Evolutionary conservation across 2,888 invertebrate species (phyloP), one percentile per base, ranked within the genome.

Genomic region (Ophraella communa): DNA sequence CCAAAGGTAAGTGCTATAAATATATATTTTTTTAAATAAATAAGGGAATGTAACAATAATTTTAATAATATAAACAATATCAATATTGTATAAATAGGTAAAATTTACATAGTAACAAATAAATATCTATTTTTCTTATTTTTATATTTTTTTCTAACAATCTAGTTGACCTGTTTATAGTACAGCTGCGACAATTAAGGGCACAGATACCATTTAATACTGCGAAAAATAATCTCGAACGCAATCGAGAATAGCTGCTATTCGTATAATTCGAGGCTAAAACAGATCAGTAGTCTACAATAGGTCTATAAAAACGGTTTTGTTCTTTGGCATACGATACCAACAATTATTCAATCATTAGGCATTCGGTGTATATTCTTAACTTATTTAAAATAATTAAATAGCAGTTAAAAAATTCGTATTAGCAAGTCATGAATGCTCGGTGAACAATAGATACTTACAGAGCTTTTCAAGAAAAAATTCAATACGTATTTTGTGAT

Each of bases 31-130:
- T 71, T 70, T 72, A 73, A 72, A 72, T 74, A 73, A 76, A 74
- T 72, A 73, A 72, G 76, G 77, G 77, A 77, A 78, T 78, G 78
- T 75, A 77, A 76, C 74, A 73, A 74, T 72, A 66, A 66, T 68
- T 65, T 64, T 27, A 47, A 33, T 45, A 66, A 58, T 53, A 44
- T 56, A 62, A 62, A 45, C 61, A 65, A 60, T 61, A 56, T 56
- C 44, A 52, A 56, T 60, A 61, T 55, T 55, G 44, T 63, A 65
- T 63, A 62, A 62, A 59, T 63, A 63, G 52, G 58, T 55, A 59
- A 55, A 62, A 33, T 62, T 55, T 53, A 60, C 53, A 52, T 56
- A 51, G 59, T 62, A 66, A 66, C 61, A 63, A 63, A 66, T 63
- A 63, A 64, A 63, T 64, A 66, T 35, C 51, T 45, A 65, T 53